Conservation (phyloP, 1,140 invertebrate species). For the Sesamia nonagrioides region DNA sequence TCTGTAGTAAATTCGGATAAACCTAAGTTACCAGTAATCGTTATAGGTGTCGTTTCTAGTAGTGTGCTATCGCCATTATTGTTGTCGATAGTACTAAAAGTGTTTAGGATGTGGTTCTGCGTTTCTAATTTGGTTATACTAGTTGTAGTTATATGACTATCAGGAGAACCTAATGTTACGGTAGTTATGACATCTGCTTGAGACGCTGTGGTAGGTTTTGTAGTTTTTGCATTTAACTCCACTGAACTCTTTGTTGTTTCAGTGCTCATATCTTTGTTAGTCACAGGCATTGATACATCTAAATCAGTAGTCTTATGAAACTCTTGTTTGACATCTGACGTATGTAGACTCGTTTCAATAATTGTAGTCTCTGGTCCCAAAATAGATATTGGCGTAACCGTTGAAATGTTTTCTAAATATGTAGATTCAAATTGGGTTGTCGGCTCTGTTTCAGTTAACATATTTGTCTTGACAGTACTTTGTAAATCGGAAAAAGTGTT, state of each 20-base stretch:
- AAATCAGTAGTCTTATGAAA: neutral
- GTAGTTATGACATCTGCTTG: neutral
- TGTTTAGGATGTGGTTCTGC: neutral
- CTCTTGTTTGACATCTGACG: neutral
- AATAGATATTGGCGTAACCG: neutral
- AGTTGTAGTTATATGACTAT: neutral
- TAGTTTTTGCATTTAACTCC: neutral
- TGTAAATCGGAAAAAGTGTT: neutral
- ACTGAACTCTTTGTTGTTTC: neutral
- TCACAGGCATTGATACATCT: neutral
- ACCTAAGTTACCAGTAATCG: neutral
- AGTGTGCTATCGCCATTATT: neutral
- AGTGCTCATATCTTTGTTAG: neutral
- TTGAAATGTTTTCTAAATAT: neutral
- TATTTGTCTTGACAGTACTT: neutral
- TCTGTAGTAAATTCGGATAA: neutral
- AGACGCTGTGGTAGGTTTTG: neutral
- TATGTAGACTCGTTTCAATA: neutral
- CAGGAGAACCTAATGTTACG: neutral
- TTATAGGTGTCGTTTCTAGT: neutral
- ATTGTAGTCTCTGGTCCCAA: neutral
- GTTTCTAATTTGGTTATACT: neutral
- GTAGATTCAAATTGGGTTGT: neutral
- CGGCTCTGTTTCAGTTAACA: neutral
- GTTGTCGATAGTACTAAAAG: neutral